Conservation (phyloP, 1,140 invertebrate species). For the Trinorchestia longiramus region DNA sequence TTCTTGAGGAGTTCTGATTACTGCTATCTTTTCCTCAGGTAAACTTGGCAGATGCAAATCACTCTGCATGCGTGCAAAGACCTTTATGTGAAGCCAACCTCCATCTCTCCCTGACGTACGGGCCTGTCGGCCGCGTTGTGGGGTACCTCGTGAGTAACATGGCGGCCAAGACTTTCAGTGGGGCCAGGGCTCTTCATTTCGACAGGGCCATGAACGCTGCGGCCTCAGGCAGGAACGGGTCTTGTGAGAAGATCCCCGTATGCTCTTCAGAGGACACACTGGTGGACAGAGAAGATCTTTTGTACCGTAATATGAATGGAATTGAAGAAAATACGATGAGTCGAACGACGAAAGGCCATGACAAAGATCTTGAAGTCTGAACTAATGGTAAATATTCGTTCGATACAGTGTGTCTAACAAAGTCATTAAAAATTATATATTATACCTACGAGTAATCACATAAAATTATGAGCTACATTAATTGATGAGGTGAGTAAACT, state of each 20-base stretch:
- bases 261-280: slow-evolving; percentile 28
- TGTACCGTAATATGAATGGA: background rate
- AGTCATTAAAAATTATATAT: too few species aligned
- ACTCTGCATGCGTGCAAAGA: slow-evolving; percentile 57
- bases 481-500: too few species aligned
- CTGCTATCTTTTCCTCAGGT: slow-evolving; percentile 34
- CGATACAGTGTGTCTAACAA: too few species aligned
- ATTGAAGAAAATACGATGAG: background rate
- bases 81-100: slow-evolving; percentile 63
- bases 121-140: slow-evolving; percentile 60
- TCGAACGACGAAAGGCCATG: too few species aligned
- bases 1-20: background rate
- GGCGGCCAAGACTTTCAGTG: slow-evolving; percentile 61
- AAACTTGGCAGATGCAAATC: slow-evolving; percentile 59
- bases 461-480: too few species aligned
- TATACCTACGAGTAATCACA: too few species aligned
- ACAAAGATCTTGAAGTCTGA: too few species aligned
- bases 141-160: slow-evolving; percentile 63
- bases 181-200: slow-evolving; percentile 58
- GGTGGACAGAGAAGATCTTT: background rate
- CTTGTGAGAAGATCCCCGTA: slow-evolving; percentile 13
- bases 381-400: too few species aligned
- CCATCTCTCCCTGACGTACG: slow-evolving; percentile 49
- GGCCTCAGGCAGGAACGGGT: slow-evolving; percentile 54
- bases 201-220: slow-evolving; percentile 56